These are phyloP conservation scores for Pomacea canaliculata DNA, from an alignment of 2,888 invertebrate species.

Conservation along the genomic window DNA sequence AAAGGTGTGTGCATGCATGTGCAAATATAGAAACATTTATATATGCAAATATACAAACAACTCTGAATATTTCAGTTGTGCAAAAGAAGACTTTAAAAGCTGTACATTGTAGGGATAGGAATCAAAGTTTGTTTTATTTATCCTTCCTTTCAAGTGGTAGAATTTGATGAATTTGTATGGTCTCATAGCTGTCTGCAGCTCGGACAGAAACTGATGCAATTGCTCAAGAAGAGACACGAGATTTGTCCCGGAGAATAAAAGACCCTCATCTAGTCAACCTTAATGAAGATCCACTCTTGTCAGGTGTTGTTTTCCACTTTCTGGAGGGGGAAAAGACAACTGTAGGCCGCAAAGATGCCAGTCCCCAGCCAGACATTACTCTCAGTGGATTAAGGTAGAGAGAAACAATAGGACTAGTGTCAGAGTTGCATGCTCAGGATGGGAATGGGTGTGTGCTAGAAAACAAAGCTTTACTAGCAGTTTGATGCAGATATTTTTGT, in stretches of 20 bases:
- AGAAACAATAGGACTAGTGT: conserved; percentile 9
- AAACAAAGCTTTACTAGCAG: no score
- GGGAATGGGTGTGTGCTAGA: no score
- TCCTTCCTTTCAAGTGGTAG: no score
- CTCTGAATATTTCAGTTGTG: not conserved
- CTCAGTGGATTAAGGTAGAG: conserved; percentile 66
- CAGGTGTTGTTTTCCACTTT: conserved; percentile 67
- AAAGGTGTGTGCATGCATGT: conserved; percentile 50
- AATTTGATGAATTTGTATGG: not conserved
- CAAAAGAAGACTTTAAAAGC: not conserved
- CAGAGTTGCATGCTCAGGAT: not conserved
- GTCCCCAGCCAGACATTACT: conserved; percentile 58
- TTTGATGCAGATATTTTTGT: no score
- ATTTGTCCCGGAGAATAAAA: conserved; percentile 41
- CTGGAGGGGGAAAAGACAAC: conserved; percentile 57
- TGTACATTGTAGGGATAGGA: not conserved
- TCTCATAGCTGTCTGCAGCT: conserved; percentile 58
- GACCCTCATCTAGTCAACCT: conserved; percentile 67
- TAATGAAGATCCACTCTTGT: conserved; percentile 70
- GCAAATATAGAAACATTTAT: not conserved
- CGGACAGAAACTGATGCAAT: conserved; percentile 52
- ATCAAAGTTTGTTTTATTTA: no score
- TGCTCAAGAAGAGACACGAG: conserved; percentile 38
- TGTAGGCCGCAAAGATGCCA: conserved; percentile 67
- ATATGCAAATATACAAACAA: not conserved